These are phyloP conservation scores for Goniozus legneri DNA, from an alignment of 1,140 invertebrate species.

Conservation along the genomic window DNA sequence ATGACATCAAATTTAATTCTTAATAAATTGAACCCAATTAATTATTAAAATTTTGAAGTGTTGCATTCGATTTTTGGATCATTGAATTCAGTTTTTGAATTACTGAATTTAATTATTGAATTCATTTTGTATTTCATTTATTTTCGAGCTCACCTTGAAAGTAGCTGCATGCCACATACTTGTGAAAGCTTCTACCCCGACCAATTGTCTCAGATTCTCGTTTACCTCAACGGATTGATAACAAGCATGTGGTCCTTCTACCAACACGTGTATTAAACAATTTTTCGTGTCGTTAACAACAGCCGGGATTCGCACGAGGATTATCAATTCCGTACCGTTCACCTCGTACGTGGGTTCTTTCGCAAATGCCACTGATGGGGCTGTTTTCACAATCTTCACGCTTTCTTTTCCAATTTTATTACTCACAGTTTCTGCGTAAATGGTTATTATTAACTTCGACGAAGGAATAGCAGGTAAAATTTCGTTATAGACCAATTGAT, in stretches of 20 bases:
- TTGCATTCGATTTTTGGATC: background rate
- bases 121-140: background rate
- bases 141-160: constrained; percentile 6
- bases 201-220: background rate
- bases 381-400: background rate
- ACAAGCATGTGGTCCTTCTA: constrained; percentile 22
- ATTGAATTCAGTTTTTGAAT: no score
- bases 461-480: constrained; percentile 21
- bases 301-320: constrained; percentile 23
- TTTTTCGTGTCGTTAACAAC: constrained; percentile 19
- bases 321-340: background rate
- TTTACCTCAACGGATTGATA: constrained; percentile 2
- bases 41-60: no score
- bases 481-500: constrained; percentile 8
- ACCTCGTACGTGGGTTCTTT: constrained; percentile 7
- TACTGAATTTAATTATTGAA: no score
- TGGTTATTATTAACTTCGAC: constrained; percentile 14
- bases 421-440: constrained; percentile 16
- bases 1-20: constrained; percentile 12
- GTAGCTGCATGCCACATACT: constrained; percentile 21
- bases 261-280: constrained; percentile 16
- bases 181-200: constrained; percentile 9
- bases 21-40: no score
- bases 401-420: background rate
- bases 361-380: background rate